Percentiles rank a stretch among this genome's conserved stretches.
phyloP scores from a whole-genome alignment of 2,797 vertebrate genomes.

The Xerus rutilus region DNA sequence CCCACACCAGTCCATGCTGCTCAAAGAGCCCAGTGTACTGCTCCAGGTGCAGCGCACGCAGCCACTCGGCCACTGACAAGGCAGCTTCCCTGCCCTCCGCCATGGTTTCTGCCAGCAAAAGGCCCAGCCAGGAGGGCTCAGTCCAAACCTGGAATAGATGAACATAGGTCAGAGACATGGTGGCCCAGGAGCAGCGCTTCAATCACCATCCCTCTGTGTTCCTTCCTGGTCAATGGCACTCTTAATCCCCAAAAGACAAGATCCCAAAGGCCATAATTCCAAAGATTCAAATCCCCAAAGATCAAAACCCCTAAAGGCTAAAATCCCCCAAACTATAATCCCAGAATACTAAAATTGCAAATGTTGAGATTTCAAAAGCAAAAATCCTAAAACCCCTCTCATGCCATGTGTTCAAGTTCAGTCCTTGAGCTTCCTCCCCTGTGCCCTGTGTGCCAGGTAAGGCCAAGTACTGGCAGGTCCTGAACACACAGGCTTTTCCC shows the following conservation, averaged over 20 bases:
- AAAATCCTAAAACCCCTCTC: neutral
- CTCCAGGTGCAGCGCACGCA: conserved; percentile 92
- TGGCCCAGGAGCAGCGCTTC: too few species aligned
- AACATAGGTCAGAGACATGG: neutral
- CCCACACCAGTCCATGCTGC: conserved; percentile 83
- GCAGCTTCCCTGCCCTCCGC: conserved; percentile 83
- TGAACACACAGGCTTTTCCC: neutral
- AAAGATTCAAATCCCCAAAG: neutral
- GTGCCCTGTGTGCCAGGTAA: neutral
- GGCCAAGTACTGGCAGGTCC: neutral
- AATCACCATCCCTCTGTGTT: neutral
- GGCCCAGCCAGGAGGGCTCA: neutral
- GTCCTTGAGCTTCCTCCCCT: neutral
- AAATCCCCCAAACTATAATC: neutral
- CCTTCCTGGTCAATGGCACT: neutral
- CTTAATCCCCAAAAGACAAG: neutral
- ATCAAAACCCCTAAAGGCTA: neutral
- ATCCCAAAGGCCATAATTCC: neutral
- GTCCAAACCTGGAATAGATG: conserved; percentile 63
- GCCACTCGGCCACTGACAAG: conserved; percentile 90
- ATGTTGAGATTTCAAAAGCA: neutral
- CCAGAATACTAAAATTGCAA: neutral
- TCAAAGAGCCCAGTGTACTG: conserved; percentile 92
- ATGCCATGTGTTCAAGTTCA: neutral
- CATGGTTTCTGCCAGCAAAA: conserved; percentile 72